These are phyloP conservation scores for Coluber constrictor DNA, from an alignment of 2,797 vertebrate genomes.

Conservation along the genomic window DNA sequence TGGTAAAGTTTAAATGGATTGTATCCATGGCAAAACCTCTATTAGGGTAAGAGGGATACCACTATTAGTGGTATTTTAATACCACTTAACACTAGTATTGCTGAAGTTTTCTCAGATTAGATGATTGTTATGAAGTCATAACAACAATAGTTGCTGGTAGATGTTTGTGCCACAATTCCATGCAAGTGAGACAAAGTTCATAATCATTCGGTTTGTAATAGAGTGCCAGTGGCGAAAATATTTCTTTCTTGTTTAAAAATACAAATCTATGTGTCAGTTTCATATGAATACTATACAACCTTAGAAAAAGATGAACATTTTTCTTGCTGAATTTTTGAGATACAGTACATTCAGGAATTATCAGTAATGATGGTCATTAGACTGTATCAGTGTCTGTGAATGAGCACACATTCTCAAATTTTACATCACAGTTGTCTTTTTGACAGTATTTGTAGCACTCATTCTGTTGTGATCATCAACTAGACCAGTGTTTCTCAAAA, in stretches of 20 bases:
- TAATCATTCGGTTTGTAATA: neutral
- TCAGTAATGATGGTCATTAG: neutral
- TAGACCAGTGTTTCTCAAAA: neutral
- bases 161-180: neutral
- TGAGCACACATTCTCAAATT: neutral
- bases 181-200: neutral
- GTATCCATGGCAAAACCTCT: neutral
- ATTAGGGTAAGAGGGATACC: neutral
- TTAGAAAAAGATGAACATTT: neutral
- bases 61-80: no score
- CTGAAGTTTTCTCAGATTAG: neutral
- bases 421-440: neutral
- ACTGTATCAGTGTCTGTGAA: neutral
- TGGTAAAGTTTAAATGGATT: neutral
- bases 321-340: neutral
- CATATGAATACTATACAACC: neutral
- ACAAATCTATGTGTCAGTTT: neutral
- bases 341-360: neutral
- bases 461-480: neutral
- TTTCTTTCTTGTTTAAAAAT: neutral
- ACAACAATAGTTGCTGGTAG: neutral
- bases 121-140: neutral
- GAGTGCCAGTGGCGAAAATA: neutral
- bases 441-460: neutral
- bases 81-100: neutral